phyloP scores from a whole-genome alignment of 1,140 invertebrate species.

The Pachypsylla venusta region DNA sequence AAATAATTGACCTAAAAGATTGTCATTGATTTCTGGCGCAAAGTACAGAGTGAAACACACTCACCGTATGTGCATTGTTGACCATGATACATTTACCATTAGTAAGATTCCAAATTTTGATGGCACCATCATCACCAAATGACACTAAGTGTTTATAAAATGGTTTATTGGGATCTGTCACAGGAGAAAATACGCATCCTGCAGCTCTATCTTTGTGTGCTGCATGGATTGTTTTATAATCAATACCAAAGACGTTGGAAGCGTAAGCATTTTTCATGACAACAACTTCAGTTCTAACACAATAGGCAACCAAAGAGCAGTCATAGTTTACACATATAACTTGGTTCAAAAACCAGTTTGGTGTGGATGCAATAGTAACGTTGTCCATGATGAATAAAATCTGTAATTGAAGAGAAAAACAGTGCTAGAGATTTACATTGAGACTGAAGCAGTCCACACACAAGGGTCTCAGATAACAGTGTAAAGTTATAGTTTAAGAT shows the following conservation, averaged over 20 bases:
- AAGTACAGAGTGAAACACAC: no score
- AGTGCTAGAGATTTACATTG: no score
- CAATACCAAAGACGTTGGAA: background rate
- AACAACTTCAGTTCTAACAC: background rate
- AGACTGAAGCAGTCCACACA: no score
- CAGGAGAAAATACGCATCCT: background rate
- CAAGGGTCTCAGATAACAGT: no score
- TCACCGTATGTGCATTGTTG: background rate
- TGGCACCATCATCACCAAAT: background rate
- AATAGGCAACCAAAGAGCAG: background rate
- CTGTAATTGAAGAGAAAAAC: no score
- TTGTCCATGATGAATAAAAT: no score
- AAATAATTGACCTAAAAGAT: no score
- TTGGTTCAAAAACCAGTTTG: conserved; percentile 8
- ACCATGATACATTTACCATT: conserved; percentile 2
- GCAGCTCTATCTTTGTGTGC: conserved; percentile 5
- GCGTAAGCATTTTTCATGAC: conserved; percentile 7
- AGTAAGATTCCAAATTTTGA: background rate
- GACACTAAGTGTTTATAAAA: conserved; percentile 1
- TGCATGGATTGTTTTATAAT: background rate
- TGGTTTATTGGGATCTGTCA: background rate
- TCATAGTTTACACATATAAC: conserved; percentile 1
- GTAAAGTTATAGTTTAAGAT: no score
- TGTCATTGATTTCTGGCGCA: no score
- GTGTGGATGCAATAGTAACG: background rate